Evolutionary conservation across 2,888 invertebrate genomes (phyloP).

Genomic region (Latrodectus hesperus): DNA sequence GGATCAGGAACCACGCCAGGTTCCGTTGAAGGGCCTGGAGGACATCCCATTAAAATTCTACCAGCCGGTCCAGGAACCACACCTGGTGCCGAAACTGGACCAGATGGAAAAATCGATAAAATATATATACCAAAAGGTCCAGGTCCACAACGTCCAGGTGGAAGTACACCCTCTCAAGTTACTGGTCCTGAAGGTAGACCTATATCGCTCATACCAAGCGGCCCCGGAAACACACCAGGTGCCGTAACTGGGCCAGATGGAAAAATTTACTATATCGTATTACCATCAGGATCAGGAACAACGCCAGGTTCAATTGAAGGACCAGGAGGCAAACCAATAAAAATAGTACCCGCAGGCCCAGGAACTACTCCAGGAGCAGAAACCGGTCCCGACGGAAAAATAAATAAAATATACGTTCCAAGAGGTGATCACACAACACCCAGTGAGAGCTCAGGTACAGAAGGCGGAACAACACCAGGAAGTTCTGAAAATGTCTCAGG

Average conservation of each 20-base stretch:
- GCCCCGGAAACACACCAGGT: constrained; percentile 1
- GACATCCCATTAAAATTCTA: no score
- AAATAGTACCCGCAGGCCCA: constrained; percentile 11
- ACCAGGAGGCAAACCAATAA: constrained; percentile 15
- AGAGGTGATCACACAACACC: no score
- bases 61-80: no score
- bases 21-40: no score
- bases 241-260: constrained; percentile 21
- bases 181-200: background rate
- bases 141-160: no score
- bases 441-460: no score
- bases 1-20: no score
- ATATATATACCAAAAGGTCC: no score
- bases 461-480: background rate
- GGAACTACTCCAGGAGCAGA: background rate
- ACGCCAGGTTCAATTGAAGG: constrained; percentile 30
- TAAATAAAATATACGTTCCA: background rate
- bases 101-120: background rate
- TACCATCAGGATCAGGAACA: constrained; percentile 1
- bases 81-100: background rate
- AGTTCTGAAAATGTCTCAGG: background rate
- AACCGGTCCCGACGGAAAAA: background rate
- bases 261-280: background rate
- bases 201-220: background rate
- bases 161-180: background rate